A percentile compares a stretch with the other conserved stretches of the same genome.
Conservation (phyloP, 1,140 invertebrate species). For the Ruditapes philippinarum region DNA sequence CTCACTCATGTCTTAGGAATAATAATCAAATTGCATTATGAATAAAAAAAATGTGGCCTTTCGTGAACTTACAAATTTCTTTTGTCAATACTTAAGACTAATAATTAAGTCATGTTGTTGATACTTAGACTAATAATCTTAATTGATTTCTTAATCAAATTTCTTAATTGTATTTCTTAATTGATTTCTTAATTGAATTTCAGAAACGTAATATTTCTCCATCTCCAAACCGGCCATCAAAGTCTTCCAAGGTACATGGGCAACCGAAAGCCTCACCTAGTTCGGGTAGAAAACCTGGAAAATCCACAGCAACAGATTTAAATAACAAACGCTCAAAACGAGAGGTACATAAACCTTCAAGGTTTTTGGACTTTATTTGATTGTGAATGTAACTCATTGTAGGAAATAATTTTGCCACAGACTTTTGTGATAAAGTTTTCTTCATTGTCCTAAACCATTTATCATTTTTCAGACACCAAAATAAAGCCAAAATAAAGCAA, state of each 20-base stretch:
- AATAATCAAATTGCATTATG: too few relatives aligned
- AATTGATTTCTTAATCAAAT: too few relatives aligned
- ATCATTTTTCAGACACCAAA: too few relatives aligned
- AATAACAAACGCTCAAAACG: slow-evolving; percentile 76
- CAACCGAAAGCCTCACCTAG: not conserved
- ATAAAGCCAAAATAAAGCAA: too few relatives aligned
- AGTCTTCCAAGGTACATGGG: not conserved
- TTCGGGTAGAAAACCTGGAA: not conserved
- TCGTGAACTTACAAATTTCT: too few relatives aligned
- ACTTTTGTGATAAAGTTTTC: too few relatives aligned
- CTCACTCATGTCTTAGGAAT: too few relatives aligned
- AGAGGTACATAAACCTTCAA: slow-evolving; percentile 83
- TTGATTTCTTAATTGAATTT: not conserved
- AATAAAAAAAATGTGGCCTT: too few relatives aligned
- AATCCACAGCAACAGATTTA: not conserved
- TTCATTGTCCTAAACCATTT: too few relatives aligned
- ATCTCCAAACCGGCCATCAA: not conserved
- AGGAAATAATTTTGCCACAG: not conserved
- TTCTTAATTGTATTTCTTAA: not conserved
- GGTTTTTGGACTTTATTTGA: slow-evolving; percentile 80
- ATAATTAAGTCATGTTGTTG: too few relatives aligned
- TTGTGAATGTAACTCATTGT: not conserved
- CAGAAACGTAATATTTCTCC: slow-evolving; percentile 40
- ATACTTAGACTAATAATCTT: too few relatives aligned
- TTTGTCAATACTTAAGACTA: too few relatives aligned